Evolutionary conservation across 2,797 vertebrate species (phyloP).

Genomic region (Dendrocincla tyrannina): DNA sequence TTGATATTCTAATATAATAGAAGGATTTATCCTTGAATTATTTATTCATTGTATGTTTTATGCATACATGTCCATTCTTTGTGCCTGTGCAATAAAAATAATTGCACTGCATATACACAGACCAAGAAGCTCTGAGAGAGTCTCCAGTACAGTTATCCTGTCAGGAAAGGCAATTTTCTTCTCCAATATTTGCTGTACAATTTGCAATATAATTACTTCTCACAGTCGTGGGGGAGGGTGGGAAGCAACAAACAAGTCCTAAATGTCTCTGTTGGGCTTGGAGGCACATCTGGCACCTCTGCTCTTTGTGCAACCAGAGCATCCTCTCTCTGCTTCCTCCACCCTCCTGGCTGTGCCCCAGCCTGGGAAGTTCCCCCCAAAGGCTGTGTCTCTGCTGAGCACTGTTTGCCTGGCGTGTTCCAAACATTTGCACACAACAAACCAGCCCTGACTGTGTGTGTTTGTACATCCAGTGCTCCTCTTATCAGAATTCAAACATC

Average conservation of each 20-base stretch:
- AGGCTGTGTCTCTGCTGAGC: background rate
- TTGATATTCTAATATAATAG: background rate
- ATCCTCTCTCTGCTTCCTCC: background rate
- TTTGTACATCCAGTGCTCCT: background rate
- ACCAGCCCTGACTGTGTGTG: background rate
- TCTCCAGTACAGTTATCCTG: background rate
- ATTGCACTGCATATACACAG: background rate
- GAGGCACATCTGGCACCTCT: background rate
- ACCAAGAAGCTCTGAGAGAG: background rate
- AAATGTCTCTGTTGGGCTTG: background rate
- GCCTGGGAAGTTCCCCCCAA: rapidly evolving
- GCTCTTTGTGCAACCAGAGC: background rate
- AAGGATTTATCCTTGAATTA: background rate
- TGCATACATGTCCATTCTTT: background rate
- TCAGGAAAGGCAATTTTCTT: background rate
- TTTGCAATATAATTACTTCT: background rate
- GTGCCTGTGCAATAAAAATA: background rate
- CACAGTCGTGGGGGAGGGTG: background rate
- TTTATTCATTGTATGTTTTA: background rate
- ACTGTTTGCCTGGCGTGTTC: background rate
- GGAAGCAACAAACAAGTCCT: background rate
- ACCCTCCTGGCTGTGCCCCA: background rate
- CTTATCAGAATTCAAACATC: background rate
- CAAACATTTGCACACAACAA: background rate
- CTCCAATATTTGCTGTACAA: background rate